Conservation (phyloP, 2,797 vertebrate genomes). For the Channa striata region DNA sequence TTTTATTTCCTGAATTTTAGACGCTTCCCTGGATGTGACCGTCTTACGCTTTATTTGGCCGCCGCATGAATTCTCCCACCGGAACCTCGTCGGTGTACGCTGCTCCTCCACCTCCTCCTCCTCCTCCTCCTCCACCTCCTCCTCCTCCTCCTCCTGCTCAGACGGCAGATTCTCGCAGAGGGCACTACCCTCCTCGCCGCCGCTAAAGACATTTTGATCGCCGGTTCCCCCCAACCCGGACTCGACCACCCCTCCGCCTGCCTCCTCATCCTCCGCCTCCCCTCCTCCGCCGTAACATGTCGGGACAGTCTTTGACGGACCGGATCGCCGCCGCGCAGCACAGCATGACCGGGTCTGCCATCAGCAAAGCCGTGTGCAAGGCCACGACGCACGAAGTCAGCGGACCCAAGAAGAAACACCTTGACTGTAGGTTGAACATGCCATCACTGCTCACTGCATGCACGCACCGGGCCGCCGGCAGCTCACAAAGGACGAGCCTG, state of each 20-base stretch:
- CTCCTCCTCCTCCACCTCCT: constrained; percentile 40
- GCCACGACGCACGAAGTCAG: constrained; percentile 93
- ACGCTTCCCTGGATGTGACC: constrained; percentile 63
- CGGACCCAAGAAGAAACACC: constrained; percentile 93
- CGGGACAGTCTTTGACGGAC: constrained; percentile 93
- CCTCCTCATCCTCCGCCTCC: constrained; percentile 41
- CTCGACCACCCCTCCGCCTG: constrained; percentile 57
- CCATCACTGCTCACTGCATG: constrained; percentile 66
- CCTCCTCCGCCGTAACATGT: constrained; percentile 85
- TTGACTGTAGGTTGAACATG: constrained; percentile 90
- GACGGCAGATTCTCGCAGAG: constrained; percentile 72
- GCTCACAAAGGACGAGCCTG: constrained; percentile 71
- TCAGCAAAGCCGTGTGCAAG: constrained; percentile 92
- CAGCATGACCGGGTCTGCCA: constrained; percentile 93
- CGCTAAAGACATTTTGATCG: constrained; percentile 82
- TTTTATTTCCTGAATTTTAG: constrained; percentile 26
- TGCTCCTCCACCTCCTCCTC: constrained; percentile 66
- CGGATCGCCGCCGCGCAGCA: constrained; percentile 95
- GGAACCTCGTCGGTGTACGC: constrained; percentile 74
- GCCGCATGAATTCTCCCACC: constrained; percentile 79
- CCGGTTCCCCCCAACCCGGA: constrained; percentile 64
- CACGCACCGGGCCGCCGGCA: constrained; percentile 32
- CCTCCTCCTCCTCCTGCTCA: constrained; percentile 47
- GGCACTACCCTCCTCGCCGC: constrained; percentile 72
- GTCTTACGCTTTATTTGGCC: constrained; percentile 57